Evolutionary conservation across 2,113 vertebrate genomes (phyloP).

Genomic region (Nesogale talazaci): DNA sequence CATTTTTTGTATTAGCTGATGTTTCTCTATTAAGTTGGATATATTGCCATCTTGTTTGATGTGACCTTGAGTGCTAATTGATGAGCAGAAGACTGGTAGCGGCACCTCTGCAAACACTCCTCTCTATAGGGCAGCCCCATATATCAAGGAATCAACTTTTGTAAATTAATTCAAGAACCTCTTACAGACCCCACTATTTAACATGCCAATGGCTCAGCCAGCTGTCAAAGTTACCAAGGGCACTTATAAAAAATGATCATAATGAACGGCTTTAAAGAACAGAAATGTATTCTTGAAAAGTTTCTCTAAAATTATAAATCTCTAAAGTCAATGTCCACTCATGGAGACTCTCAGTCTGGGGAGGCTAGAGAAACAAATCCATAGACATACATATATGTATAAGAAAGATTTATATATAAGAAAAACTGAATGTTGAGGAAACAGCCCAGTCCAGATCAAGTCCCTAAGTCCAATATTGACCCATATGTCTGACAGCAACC

Average conservation of each 20-base stretch:
- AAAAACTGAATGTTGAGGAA: too few relatives aligned
- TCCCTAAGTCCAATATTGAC: too few relatives aligned
- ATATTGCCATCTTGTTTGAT: background rate
- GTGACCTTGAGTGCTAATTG: background rate
- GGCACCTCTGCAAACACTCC: background rate
- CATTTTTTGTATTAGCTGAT: background rate
- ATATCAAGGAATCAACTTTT: background rate
- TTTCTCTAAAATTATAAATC: background rate
- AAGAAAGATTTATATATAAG: too few relatives aligned
- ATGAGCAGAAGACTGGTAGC: background rate
- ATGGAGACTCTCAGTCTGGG: too few relatives aligned
- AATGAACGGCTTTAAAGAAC: too few relatives aligned
- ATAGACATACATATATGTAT: too few relatives aligned
- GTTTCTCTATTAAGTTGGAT: background rate
- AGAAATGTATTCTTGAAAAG: background rate
- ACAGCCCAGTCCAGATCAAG: too few relatives aligned
- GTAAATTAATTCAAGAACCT: background rate
- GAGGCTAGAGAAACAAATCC: too few relatives aligned
- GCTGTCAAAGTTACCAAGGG: too few relatives aligned
- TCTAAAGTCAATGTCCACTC: too few relatives aligned
- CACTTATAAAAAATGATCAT: too few relatives aligned
- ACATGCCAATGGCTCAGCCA: background rate
- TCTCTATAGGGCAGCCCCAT: background rate
- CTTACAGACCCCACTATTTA: background rate
- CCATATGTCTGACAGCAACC: too few relatives aligned